Evolutionary conservation across 2,113 vertebrate species (phyloP).

Genomic region (Mus spicilegus): DNA sequence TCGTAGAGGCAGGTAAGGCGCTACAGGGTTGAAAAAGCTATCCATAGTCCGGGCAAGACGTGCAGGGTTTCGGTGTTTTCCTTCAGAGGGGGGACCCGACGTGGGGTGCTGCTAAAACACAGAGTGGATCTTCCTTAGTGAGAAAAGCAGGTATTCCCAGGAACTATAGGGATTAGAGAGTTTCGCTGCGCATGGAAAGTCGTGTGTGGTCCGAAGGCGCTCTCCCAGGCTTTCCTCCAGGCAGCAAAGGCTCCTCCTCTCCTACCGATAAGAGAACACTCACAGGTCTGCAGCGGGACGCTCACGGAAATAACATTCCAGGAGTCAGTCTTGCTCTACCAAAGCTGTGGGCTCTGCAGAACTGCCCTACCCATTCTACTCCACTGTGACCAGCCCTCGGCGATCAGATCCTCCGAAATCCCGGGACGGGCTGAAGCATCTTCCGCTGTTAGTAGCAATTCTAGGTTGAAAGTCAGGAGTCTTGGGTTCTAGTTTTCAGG

Average conservation of each 20-base stretch:
- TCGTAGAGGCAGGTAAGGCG: slow-evolving; percentile 64
- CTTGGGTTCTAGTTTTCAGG: neutral
- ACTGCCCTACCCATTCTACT: neutral
- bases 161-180: neutral
- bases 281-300: neutral
- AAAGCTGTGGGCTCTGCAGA: neutral
- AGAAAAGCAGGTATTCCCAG: neutral
- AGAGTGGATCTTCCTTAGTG: neutral
- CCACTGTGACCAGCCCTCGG: neutral
- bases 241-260: neutral
- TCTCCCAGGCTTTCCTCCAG: no score
- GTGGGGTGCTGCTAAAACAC: neutral
- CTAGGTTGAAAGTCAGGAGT: neutral
- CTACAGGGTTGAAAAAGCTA: neutral
- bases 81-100: neutral
- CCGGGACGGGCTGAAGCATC: neutral
- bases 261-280: neutral
- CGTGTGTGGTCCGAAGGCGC: neutral
- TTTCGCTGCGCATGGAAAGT: neutral
- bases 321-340: neutral
- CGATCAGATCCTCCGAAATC: neutral
- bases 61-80: neutral
- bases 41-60: neutral
- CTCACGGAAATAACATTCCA: neutral
- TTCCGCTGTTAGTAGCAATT: neutral